Base-by-base conservation (phyloP, 2,113 vertebrate species). In the Caretta caretta region DNA sequence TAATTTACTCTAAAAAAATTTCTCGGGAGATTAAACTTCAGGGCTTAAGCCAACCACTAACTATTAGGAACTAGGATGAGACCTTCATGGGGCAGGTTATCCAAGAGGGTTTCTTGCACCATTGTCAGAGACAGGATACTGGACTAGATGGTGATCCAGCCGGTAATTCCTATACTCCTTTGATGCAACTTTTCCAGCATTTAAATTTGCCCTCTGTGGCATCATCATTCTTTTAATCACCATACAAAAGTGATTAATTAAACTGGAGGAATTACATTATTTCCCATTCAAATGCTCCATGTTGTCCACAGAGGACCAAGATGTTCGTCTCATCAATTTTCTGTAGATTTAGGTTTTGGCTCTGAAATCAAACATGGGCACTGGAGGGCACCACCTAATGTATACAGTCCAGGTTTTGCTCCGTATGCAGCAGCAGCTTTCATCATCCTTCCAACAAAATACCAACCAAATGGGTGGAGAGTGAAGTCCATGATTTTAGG, bases 301-400 rank as follows among this genome's bases (percentile, higher is more conserved):
- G 0, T 0, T 0, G 49, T 46, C 19, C 46, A 14, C 16, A 46
- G 53, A n/a, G 16, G 0, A 80, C 65, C 84, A 24, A 80, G 22
- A 35, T 5, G 8, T 72, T 84, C 54, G 35, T 51, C 22, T 16
- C 76, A 75, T n/a, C 29, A 5, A 5, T 3, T 53, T 38, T 54
- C 17, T 4, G 17, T 25, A 19, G 29, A 24, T 75, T 75, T 38
- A 42, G 11, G 19, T 24, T 75, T 5, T 3, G 50, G 25, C 9
- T 53, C 56, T 53, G 81, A 59, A 50, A 25, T 48, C 7, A 4
- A 0, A 17, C 0, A 0, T 20, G 0, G 0, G 38, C 46, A 29
- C 1, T 16, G 5, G 31, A 79, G 12, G 1, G 0, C 0, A 0
- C 7, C 83, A 35, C n/a, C 3, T 29, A 42, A 42, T 13, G 35